phyloP scores from a whole-genome alignment of 2,888 invertebrate genomes.

The Leptopterna dolabrata region DNA sequence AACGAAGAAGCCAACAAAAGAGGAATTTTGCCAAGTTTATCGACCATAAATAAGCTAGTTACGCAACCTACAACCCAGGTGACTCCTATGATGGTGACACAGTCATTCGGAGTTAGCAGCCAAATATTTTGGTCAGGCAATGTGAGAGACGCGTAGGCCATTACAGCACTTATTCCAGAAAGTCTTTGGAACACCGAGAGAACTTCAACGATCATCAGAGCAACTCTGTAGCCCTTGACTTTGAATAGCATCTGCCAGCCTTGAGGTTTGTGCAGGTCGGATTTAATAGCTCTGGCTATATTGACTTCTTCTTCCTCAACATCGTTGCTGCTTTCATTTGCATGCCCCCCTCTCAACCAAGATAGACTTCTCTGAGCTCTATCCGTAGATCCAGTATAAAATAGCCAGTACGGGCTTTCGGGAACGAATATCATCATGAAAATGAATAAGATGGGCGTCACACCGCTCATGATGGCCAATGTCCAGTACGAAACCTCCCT shows the following conservation, averaged over 20 bases:
- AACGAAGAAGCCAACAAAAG: slow-evolving; percentile 58
- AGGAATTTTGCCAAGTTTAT: slow-evolving; percentile 59
- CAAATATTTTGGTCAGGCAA: slow-evolving; percentile 32
- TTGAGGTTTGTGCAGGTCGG: slow-evolving; percentile 57
- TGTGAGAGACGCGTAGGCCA: slow-evolving; percentile 54
- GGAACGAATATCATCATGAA: slow-evolving; percentile 74
- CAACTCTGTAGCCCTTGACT: slow-evolving; percentile 56
- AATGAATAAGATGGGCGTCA: slow-evolving; percentile 71
- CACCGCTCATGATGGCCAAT: slow-evolving; percentile 71
- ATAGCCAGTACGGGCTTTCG: slow-evolving; percentile 75
- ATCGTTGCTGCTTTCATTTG: slow-evolving; percentile 65
- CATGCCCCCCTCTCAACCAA: slow-evolving; percentile 70
- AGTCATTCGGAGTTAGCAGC: slow-evolving; percentile 1
- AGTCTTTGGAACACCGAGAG: slow-evolving; percentile 54
- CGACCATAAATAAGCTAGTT: slow-evolving; percentile 25
- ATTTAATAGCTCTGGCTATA: slow-evolving; percentile 51
- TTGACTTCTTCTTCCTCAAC: slow-evolving; percentile 69
- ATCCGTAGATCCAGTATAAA: slow-evolving; percentile 70
- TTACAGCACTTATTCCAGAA: slow-evolving; percentile 60
- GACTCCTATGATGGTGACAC: slow-evolving; percentile 58
- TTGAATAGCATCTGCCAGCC: slow-evolving; percentile 56
- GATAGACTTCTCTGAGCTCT: slow-evolving; percentile 72
- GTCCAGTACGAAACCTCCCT: slow-evolving; percentile 71
- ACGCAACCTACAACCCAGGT: slow-evolving; percentile 45
- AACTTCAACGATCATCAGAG: slow-evolving; percentile 60